phyloP scores from a whole-genome alignment of 2,797 vertebrate genomes.

The Moxostoma hubbsi region DNA sequence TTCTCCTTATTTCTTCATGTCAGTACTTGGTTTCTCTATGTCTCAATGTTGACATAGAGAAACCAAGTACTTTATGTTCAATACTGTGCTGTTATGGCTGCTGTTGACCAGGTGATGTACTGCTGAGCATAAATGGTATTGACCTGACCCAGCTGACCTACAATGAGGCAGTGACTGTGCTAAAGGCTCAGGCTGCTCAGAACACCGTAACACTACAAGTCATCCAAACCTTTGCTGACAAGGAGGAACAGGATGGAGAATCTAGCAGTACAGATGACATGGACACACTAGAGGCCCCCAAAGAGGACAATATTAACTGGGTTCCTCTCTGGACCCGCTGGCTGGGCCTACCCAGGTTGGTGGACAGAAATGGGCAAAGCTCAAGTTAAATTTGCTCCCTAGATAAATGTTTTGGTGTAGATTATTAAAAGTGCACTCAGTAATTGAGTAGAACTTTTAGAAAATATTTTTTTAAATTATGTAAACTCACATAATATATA shows the following conservation, averaged over 20 bases:
- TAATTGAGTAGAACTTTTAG: no score
- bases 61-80: no score
- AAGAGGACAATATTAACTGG: constrained; percentile 83
- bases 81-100: constrained; percentile 1
- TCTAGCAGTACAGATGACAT: constrained; percentile 70
- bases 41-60: no score
- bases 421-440: no score
- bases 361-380: neutral
- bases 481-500: no score
- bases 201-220: constrained; percentile 82
- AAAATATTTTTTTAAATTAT: no score
- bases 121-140: constrained; percentile 89
- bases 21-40: neutral
- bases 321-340: constrained; percentile 89
- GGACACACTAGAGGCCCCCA: constrained; percentile 70
- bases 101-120: constrained; percentile 81
- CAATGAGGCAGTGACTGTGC: constrained; percentile 86
- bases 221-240: constrained; percentile 80
- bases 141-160: constrained; percentile 91
- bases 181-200: constrained; percentile 89
- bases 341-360: constrained; percentile 88
- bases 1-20: neutral
- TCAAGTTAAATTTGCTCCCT: no score
- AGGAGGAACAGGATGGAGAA: constrained; percentile 72
- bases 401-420: no score